Conservation (phyloP, 2,113 vertebrate species). For the Panthera leo region DNA sequence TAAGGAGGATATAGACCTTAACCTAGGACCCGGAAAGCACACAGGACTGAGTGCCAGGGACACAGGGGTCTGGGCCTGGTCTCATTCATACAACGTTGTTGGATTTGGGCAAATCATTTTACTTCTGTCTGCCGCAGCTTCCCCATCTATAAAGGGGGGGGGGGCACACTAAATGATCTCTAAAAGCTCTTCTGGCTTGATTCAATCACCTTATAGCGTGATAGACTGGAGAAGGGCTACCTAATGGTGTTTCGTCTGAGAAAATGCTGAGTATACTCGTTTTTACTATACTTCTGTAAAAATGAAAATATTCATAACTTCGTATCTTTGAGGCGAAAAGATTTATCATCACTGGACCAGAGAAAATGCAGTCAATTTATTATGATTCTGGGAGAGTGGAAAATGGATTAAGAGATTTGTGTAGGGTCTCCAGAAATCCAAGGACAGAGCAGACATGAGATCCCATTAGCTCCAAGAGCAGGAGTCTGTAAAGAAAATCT, state of each 20-base stretch:
- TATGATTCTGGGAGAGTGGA: background rate
- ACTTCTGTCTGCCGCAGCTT: background rate
- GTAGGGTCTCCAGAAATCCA: background rate
- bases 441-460: background rate
- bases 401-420: background rate
- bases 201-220: background rate
- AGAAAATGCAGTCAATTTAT: background rate
- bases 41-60: background rate
- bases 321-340: background rate
- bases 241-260: background rate
- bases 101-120: background rate
- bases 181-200: background rate
- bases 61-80: background rate
- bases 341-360: background rate
- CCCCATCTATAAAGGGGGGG: background rate
- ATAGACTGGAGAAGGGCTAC: background rate
- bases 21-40: background rate
- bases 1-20: background rate
- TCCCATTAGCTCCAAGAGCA: background rate
- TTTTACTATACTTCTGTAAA: conserved; percentile 28
- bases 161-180: background rate
- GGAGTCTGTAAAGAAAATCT: background rate
- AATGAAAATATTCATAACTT: background rate
- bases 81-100: background rate
- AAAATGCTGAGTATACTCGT: background rate